phyloP scores from a whole-genome alignment of 2,113 vertebrate genomes.

The Alethe castanea region DNA sequence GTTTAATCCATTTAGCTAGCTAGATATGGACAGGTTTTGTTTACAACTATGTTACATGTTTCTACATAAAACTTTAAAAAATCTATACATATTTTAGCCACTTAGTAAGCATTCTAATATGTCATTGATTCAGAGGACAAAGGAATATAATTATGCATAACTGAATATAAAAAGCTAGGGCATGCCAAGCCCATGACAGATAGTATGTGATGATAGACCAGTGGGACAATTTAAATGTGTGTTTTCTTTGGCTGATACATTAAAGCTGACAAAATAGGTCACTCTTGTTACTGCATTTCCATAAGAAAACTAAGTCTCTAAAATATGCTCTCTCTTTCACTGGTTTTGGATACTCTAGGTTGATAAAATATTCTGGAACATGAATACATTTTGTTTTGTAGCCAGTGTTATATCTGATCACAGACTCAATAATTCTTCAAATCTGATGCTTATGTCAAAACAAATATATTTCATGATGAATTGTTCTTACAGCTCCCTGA shows the following conservation, averaged over 20 bases:
- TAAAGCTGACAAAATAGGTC: not conserved
- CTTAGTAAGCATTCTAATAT: not conserved
- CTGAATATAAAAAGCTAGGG: not conserved
- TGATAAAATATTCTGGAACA: not conserved
- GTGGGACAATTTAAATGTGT: not conserved
- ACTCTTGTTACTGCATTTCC: not conserved
- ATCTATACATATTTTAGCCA: not conserved
- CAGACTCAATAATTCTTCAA: not conserved
- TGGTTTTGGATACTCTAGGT: not conserved
- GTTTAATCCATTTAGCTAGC: not conserved
- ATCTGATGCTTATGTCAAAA: not conserved
- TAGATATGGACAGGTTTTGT: not conserved
- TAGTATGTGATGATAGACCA: not conserved
- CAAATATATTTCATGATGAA: not conserved
- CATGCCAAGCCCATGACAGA: not conserved
- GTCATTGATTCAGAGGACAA: not conserved
- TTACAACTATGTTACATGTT: not conserved
- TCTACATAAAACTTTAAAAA: not conserved
- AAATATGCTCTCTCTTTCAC: not conserved
- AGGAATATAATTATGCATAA: not conserved
- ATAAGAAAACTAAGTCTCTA: not conserved
- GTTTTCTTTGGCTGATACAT: not conserved
- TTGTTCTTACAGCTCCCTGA: not conserved
- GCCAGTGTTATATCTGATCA: not conserved
- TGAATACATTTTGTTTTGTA: not conserved